These are phyloP conservation scores for Drosophila ficusphila DNA, from an alignment of 1,140 invertebrate species.

Conservation along the genomic window DNA sequence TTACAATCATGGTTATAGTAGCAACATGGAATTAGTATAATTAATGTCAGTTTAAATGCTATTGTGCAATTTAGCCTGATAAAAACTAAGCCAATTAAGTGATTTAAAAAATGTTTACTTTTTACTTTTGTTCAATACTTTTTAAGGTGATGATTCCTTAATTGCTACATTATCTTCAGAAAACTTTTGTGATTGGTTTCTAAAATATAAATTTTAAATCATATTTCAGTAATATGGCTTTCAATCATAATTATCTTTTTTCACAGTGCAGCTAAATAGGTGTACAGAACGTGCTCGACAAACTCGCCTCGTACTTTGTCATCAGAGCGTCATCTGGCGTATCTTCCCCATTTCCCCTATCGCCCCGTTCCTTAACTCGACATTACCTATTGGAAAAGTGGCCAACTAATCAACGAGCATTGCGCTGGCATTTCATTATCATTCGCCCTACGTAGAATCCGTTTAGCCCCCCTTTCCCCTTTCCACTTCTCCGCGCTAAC, in stretches of 20 bases:
- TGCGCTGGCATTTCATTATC: slow-evolving; percentile 59
- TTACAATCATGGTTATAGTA: background rate
- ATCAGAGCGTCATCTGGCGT: slow-evolving; percentile 54
- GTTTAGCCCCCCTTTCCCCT: slow-evolving; percentile 49
- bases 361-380: background rate
- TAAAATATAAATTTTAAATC: no score
- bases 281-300: slow-evolving; percentile 54
- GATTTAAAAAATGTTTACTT: background rate
- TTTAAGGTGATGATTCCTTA: no score
- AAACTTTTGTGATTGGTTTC: no score
- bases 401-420: slow-evolving; percentile 70
- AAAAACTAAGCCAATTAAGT: no score
- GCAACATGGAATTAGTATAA: background rate
- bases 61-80: no score
- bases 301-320: slow-evolving; percentile 61
- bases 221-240: no score
- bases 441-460: slow-evolving; percentile 48
- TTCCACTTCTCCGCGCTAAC: no score
- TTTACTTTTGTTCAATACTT: no score
- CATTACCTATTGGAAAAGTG: slow-evolving; percentile 52
- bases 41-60: background rate
- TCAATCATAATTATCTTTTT: slow-evolving; percentile 1
- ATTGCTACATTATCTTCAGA: no score
- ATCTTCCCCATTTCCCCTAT: background rate
- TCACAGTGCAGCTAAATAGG: slow-evolving; percentile 52